A percentile compares a stretch with the other conserved stretches of the same genome.
These are phyloP conservation scores for Anhinga anhinga DNA, from an alignment of 2,113 vertebrate genomes.

Conservation along the genomic window DNA sequence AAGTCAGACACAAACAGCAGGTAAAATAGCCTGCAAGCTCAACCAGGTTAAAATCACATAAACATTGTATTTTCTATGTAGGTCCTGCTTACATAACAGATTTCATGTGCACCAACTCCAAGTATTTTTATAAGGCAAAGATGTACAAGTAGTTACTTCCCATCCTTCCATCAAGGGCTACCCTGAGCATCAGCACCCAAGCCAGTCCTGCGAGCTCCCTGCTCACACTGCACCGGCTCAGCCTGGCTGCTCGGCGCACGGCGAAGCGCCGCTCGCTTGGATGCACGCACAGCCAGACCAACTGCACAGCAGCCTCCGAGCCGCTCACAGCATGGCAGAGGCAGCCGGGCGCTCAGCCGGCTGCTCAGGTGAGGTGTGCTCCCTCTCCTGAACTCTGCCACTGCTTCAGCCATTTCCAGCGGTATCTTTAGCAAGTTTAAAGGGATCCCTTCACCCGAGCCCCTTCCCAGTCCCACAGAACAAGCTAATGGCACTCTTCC, in stretches of 20 bases:
- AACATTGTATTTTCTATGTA: background rate
- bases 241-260: background rate
- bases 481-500: background rate
- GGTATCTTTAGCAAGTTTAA: background rate
- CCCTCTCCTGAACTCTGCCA: background rate
- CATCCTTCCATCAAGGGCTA: background rate
- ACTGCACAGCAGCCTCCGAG: background rate
- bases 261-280: background rate
- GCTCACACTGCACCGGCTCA: background rate
- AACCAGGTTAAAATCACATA: background rate
- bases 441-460: background rate
- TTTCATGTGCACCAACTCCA: background rate
- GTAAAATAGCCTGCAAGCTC: background rate
- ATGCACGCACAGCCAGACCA: rapidly evolving
- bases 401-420: background rate
- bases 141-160: background rate
- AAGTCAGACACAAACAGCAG: background rate
- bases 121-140: background rate
- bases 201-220: background rate
- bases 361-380: background rate
- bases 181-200: background rate
- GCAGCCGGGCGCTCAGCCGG: background rate
- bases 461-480: background rate
- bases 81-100: background rate
- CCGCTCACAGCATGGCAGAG: rapidly evolving